These are phyloP conservation scores for Cremastinae sp. DNA, from an alignment of 2,888 invertebrate species.

Conservation along the genomic window DNA sequence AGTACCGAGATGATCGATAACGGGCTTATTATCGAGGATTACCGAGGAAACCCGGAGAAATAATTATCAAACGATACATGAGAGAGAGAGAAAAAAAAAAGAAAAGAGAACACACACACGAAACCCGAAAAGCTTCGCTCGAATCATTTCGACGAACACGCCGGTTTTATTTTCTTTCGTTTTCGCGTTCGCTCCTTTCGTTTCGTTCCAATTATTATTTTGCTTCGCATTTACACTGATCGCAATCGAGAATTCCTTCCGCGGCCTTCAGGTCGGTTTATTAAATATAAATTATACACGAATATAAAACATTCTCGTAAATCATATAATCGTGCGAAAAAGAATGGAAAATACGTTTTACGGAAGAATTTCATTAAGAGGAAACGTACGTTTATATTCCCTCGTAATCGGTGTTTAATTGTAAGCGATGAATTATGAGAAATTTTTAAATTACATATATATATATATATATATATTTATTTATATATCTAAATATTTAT, in stretches of 20 bases:
- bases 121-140: constrained; percentile 42
- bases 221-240: constrained; percentile 8
- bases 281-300: constrained; percentile 16
- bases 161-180: constrained; percentile 12
- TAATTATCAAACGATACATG: constrained; percentile 5
- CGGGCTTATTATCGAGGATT: neutral
- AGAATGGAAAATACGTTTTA: constrained; percentile 17
- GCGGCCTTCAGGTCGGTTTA: constrained; percentile 41
- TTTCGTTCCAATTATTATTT: constrained; percentile 3
- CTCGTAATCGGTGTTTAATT: constrained; percentile 41
- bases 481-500: constrained; percentile 3
- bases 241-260: constrained; percentile 54
- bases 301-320: constrained; percentile 48
- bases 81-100: constrained; percentile 24
- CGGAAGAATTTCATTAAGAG: constrained; percentile 2
- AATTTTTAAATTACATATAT: constrained; percentile 14
- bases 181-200: neutral
- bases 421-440: constrained; percentile 17
- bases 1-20: constrained; percentile 31
- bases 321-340: constrained; percentile 32
- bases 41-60: constrained; percentile 1
- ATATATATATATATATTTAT: constrained; percentile 1
- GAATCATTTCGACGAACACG: constrained; percentile 22
- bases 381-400: constrained; percentile 19
- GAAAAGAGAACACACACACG: constrained; percentile 27